phyloP scores from a whole-genome alignment of 37 sponge, comb jelly and placozoan species.

The Diacarnus erythraeanus region DNA sequence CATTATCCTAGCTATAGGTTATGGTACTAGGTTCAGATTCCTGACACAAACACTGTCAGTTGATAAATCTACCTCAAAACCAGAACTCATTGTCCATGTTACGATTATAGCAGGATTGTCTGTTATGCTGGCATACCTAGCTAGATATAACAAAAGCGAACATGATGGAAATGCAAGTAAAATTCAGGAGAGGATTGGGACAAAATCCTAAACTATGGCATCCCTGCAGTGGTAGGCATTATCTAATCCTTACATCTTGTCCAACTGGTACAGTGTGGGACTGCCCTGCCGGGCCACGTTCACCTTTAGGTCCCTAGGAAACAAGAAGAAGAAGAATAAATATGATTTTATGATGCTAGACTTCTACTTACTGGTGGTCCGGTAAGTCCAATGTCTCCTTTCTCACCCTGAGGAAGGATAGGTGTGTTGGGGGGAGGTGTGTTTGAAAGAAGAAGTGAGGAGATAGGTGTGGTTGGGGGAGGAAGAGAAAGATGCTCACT shows the following conservation, averaged over 20 bases:
- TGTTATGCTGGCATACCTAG: too few species aligned
- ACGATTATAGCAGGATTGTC: too few species aligned
- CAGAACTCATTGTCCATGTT: too few species aligned
- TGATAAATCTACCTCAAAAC: too few species aligned
- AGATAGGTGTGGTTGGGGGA: neutral
- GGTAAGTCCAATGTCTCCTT: constrained; percentile 57
- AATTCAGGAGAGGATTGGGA: too few species aligned
- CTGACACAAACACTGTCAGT: too few species aligned
- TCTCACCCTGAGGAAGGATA: constrained; percentile 31
- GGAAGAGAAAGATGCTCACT: neutral
- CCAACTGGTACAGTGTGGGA: neutral
- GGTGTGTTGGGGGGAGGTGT: too few species aligned
- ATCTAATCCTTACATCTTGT: neutral
- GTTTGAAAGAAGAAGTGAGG: neutral
- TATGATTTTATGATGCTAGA: neutral
- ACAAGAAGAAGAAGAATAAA: neutral
- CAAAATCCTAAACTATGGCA: too few species aligned
- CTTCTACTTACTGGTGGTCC: constrained; percentile 39
- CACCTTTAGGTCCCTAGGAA: constrained; percentile 27
- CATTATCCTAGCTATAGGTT: too few species aligned
- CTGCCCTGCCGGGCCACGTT: constrained; percentile 12
- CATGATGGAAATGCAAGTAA: too few species aligned
- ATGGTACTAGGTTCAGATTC: too few species aligned
- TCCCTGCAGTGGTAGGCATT: neutral
- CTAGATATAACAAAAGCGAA: too few species aligned